Percentiles rank a stretch among this genome's conserved stretches.
Conservation (phyloP, 2,888 invertebrate species). For the Papilio protenor region DNA sequence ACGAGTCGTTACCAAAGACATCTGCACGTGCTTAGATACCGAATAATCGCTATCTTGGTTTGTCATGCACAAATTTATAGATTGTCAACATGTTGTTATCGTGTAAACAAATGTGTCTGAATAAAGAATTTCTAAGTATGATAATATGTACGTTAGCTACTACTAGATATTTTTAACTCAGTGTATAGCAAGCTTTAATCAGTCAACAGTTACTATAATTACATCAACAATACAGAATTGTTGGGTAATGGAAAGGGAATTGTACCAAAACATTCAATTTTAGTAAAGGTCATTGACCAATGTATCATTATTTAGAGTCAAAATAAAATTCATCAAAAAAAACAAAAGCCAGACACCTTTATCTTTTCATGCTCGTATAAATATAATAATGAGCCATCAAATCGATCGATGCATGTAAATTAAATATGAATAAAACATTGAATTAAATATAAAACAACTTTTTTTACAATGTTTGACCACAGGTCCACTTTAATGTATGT, state of each 20-base stretch:
- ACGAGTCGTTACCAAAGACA: neutral
- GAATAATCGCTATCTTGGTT: too few species aligned
- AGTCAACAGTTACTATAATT: neutral
- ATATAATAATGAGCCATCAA: constrained; percentile 18
- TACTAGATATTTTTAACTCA: neutral
- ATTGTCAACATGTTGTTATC: neutral
- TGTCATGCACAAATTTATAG: too few species aligned
- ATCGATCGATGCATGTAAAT: constrained; percentile 15
- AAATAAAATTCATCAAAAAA: constrained; percentile 2
- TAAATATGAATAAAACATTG: constrained; percentile 11
- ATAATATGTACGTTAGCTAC: neutral
- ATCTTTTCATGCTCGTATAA: constrained; percentile 3
- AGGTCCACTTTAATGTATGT: neutral
- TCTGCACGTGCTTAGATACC: neutral
- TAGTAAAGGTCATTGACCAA: neutral
- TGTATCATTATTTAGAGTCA: neutral
- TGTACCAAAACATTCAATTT: neutral
- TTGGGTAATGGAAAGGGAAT: neutral
- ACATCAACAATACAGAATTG: neutral
- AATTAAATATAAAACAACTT: constrained; percentile 14
- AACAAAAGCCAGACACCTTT: constrained; percentile 14
- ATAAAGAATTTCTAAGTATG: neutral
- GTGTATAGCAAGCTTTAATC: neutral
- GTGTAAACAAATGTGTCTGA: neutral
- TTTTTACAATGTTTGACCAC: neutral